Base-by-base conservation (phyloP, 2,113 vertebrate species). In the Hippotragus niger region DNA sequence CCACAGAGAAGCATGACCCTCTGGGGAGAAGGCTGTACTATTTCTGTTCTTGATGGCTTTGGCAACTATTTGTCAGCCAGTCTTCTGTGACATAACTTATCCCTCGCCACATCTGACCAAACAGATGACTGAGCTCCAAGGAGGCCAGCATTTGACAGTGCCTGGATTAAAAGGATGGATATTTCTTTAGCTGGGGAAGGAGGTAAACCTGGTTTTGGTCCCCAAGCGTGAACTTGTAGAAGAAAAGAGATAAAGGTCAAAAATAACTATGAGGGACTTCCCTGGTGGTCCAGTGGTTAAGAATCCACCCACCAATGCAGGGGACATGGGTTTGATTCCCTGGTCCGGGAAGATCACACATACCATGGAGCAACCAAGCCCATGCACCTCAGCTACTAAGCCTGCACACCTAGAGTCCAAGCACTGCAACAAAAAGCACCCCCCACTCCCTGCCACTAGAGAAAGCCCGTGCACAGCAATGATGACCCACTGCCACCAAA, bases 121-220 rank as follows among this genome's bases (percentile, higher is more conserved):
- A 45, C n/a, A 95, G 83, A 40, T 6, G 5, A 47, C 0, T n/a
- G 43, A 76, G 47, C 60, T 53, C 40, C 58, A 47, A 89, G 53
- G 58, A 85, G 33, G n/a, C 64, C 4, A 15, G 91, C 14, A 27
- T 33, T 27, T n/a, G 45, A 82, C 55, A 52, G 15, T 2, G 10
- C 50, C 43, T 81, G 64, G 45, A 25, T 40, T 62, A 5, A 33
- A 31, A 40, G 50, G 10, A 27, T 16, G 36, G 7, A 4, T 23
- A 17, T 67, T 62, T 57, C 90, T 78, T 91, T 33, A 78, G 55
- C 58, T 13, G 60, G 86, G 10, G 21, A 31, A 93, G 90, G 57
- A 92, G 31, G 55, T 36, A 36, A 84, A 23, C 33, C 36, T 53
- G 50, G 43, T 31, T 81, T 85, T 76, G 82, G 3, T 88, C 21